A percentile compares a stretch with the other conserved stretches of the same genome.
Evolutionary conservation across 2,888 invertebrate genomes (phyloP).

Genomic region (Drosophila mimetica): DNA sequence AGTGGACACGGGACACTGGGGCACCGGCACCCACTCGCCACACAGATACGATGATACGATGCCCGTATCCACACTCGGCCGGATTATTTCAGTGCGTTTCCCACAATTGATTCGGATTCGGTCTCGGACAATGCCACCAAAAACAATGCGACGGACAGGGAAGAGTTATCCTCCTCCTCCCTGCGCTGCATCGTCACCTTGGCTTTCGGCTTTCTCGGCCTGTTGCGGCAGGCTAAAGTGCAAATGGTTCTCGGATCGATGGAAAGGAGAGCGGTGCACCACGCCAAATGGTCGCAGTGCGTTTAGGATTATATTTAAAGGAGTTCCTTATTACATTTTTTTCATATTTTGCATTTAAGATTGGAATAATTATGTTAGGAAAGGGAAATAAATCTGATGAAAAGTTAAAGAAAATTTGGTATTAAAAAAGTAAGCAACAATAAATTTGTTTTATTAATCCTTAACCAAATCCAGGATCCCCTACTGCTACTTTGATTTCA

Average conservation of each 20-base stretch:
- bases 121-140: constrained; percentile 64
- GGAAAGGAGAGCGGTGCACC: constrained; percentile 10
- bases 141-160: constrained; percentile 26
- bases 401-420: no score
- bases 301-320: neutral
- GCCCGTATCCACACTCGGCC: constrained; percentile 7
- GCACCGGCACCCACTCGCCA: constrained; percentile 20
- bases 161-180: neutral
- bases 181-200: constrained; percentile 6
- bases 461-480: no score
- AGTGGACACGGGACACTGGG: constrained; percentile 32
- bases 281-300: constrained; percentile 25
- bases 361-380: no score
- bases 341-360: no score
- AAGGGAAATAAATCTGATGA: no score
- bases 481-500: no score
- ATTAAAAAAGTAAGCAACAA: no score
- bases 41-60: constrained; percentile 11
- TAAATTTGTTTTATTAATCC: no score
- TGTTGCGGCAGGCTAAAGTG: constrained; percentile 57
- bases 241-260: constrained; percentile 58
- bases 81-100: constrained; percentile 74
- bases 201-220: constrained; percentile 26
- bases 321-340: neutral
- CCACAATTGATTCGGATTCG: constrained; percentile 69